Evolutionary conservation across 2,888 invertebrate genomes (phyloP).

Genomic region (Elmis aenea): DNA sequence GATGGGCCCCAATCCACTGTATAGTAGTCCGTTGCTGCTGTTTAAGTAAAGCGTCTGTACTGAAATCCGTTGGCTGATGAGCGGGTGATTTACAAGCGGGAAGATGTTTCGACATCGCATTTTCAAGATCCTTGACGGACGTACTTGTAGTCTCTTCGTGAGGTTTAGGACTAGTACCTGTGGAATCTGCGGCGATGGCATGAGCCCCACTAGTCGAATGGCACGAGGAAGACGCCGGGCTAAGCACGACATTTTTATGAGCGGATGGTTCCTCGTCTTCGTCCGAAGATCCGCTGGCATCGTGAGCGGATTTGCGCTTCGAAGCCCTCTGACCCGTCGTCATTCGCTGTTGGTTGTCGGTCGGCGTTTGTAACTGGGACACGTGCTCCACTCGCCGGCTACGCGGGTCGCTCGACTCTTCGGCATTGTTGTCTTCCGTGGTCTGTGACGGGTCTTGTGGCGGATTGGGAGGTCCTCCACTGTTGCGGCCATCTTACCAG

Average conservation of each 20-base stretch:
- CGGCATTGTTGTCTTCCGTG: constrained; percentile 38
- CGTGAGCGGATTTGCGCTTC: constrained; percentile 56
- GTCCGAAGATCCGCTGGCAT: constrained; percentile 50
- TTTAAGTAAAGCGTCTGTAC: constrained; percentile 77
- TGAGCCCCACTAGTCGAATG: constrained; percentile 56
- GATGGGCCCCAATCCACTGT: constrained; percentile 90
- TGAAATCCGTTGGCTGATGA: constrained; percentile 82
- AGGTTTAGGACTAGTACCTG: constrained; percentile 47
- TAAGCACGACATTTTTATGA: constrained; percentile 48
- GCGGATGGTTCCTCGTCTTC: constrained; percentile 46
- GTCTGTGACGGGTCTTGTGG: constrained; percentile 46
- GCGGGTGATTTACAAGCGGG: constrained; percentile 57
- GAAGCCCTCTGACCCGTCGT: constrained; percentile 45
- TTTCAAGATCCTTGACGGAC: constrained; percentile 88
- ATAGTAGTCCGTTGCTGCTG: constrained; percentile 80
- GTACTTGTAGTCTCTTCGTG: constrained; percentile 47
- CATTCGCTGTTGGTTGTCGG: constrained; percentile 37
- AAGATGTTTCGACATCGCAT: constrained; percentile 94
- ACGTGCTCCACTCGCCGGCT: constrained; percentile 51
- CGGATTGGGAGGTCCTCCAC: constrained; percentile 52
- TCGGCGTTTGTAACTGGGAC: constrained; percentile 48
- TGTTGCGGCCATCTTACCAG: constrained; percentile 53
- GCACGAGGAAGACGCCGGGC: constrained; percentile 60
- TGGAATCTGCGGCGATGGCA: constrained; percentile 45
- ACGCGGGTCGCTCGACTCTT: constrained; percentile 50